These are phyloP conservation scores for Psittacula derbiana DNA, from an alignment of 2,797 vertebrate genomes.

Conservation along the genomic window DNA sequence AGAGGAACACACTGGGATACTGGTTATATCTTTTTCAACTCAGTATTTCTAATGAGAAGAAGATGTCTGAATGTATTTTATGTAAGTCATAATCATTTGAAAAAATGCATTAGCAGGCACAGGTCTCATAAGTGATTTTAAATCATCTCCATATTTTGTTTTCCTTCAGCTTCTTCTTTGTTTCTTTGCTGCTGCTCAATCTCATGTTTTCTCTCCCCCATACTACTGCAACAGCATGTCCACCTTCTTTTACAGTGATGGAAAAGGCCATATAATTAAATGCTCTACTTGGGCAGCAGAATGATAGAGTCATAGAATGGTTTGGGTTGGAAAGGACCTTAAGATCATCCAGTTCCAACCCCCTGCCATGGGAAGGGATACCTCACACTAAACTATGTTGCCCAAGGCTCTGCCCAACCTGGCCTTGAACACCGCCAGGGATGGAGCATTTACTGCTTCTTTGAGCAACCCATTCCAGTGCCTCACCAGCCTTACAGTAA, in stretches of 20 bases:
- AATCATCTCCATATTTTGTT: conserved; percentile 67
- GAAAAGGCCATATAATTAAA: neutral
- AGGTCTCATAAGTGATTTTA: conserved; percentile 64
- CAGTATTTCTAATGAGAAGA: conserved; percentile 64
- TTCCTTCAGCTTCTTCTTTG: conserved; percentile 54
- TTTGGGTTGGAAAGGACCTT: neutral
- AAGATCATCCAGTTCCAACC: neutral
- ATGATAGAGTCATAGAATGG: neutral
- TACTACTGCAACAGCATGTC: neutral
- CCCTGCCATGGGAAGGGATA: neutral
- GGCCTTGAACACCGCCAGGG: no score
- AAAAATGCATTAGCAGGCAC: conserved; percentile 64
- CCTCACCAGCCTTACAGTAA: neutral
- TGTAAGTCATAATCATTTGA: conserved; percentile 59
- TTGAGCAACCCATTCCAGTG: accelerated
- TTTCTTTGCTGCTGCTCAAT: conserved; percentile 34
- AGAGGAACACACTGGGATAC: conserved; percentile 36
- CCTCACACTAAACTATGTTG: neutral
- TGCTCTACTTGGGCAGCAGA: neutral
- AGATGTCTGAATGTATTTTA: conserved; percentile 64
- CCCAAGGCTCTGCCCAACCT: neutral
- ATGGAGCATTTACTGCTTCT: neutral
- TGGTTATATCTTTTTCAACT: conserved; percentile 58
- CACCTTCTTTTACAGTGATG: neutral
- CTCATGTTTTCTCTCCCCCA: neutral